Percentiles rank a stretch among this genome's conserved stretches.
Conservation (phyloP, 2,888 invertebrate species). For the Cylloceria caligata region DNA sequence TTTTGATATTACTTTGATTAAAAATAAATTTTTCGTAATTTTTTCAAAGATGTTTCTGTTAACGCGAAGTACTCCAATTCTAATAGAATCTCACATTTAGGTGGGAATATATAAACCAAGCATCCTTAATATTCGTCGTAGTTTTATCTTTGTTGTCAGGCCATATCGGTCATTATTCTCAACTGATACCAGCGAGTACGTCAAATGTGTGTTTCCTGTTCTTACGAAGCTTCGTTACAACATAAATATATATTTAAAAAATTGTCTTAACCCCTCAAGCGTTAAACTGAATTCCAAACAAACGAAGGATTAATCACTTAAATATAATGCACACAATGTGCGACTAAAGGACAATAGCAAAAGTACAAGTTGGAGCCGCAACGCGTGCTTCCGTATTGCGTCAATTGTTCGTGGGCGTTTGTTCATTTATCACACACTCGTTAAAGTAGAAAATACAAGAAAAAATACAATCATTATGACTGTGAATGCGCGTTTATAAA, state of each 20-base stretch:
- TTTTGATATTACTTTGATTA: too few species aligned
- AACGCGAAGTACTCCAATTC: too few species aligned
- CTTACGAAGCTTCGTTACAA: neutral
- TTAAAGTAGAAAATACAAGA: slow-evolving; percentile 59
- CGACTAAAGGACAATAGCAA: slow-evolving; percentile 1
- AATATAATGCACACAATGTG: slow-evolving; percentile 12
- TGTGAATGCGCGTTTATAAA: slow-evolving; percentile 47
- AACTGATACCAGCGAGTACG: neutral
- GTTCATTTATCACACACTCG: slow-evolving; percentile 29
- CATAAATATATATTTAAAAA: too few species aligned
- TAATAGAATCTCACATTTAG: too few species aligned
- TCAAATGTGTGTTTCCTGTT: neutral
- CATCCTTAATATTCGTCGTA: neutral
- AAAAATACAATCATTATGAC: slow-evolving; percentile 29
- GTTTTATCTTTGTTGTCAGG: neutral
- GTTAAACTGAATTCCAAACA: slow-evolving; percentile 5
- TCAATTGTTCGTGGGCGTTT: slow-evolving; percentile 18
- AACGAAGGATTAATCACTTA: slow-evolving; percentile 22
- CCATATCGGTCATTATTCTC: neutral
- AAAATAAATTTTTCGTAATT: too few species aligned
- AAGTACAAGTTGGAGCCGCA: neutral
- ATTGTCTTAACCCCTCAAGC: neutral
- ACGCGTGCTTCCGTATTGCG: neutral
- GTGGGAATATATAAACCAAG: too few species aligned
- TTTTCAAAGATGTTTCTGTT: too few species aligned